Base-by-base conservation (phyloP, 2,888 invertebrate species). In the Gymnosoma rotundatum region DNA sequence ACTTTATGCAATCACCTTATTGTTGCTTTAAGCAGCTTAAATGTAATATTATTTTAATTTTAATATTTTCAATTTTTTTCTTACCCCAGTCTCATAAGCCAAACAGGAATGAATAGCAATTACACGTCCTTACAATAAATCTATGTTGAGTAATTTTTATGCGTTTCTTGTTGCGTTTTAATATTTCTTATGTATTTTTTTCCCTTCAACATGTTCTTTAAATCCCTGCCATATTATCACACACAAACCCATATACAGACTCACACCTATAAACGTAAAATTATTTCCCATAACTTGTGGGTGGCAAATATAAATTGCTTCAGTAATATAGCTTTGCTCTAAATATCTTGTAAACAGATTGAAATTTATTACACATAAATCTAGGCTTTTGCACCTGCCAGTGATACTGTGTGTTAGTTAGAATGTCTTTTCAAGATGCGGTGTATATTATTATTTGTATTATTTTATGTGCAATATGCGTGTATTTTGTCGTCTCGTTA, bases 351-450 rank as follows among this genome's bases (percentile, higher is more conserved):
- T 63, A 86, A 90, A 89, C 87, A 90, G 88, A 91, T 91, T 91
- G 89, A 89, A 90, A 91, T 91, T 90, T 90, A 91, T 91, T 91
- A 90, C 88, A 89, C 90, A 91, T 91, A 91, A 91, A 91, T 91
- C 90, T 88, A 88, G 88, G 88, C 89, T 88, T 89, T 89, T 83
- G 88, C 89, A 91, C 89, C 91, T 89, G 89, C 64, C 73, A 42
- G 58, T 42, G 63, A 48, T 20, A 42, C n/a, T 52, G 48, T 76
- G 67, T 32, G 52, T 18, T 21, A 60, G 52, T 18, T 21, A 60
- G 38, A 60, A 38, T 76, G 58, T 60, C 50, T 66, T 74, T 48
- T 60, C 74, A 58, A n/a, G 32, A 10, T 42, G 48, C n/a, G 36
- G 56, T 63, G 18, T 52, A n/a, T 52, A 48, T 54, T 18, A 76